Base-by-base conservation (phyloP, 2,888 invertebrate species). In the Noctua janthe region DNA sequence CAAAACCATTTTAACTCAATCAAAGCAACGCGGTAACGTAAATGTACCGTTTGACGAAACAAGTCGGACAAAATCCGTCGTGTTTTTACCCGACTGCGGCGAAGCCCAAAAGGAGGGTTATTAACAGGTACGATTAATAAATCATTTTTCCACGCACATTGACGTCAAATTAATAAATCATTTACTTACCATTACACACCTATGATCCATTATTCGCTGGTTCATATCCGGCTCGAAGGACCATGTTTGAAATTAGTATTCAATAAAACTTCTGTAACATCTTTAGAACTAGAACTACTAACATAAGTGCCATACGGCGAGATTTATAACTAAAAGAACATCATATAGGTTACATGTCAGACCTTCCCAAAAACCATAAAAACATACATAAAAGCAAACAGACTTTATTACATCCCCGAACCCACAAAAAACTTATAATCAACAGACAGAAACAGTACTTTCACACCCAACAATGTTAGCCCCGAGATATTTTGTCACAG, bases 401-500 rank as follows among this genome's bases (percentile, higher is more conserved):
- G 20, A 51, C 62, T 5, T 29, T 51, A 78, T 78, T 47, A 78
- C 78, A 54, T 15, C 6, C 23, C 8, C 13, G 35, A 77, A 54
- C 17, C 5, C 35, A 78, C 54, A 73, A 71, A 76, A 69, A 56
- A 71, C 17, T 23, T 59, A 39, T 71, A 59, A 72, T 78, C 54
- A 83, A 56, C 47, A 54, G 10, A 62, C 15, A n/a, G 13, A 77
- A 71, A 64, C 43, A 54, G 54, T 35, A 59, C 51, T 39, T 47
- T 47, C 20, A 67, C 66, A 17, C 39, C 23, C 49, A 56, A 73
- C 49, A 69, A 17, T 56, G 49, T 39, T 47, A 62, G 8, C 8
- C 47, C 29, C 17, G 10, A 62, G 7, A 73, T 29, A 73, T 69
- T 13, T 73, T 74, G 80, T 84, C 80, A 56, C 54, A 72, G 49